phyloP scores from a whole-genome alignment of 2,888 invertebrate genomes.

The Nasonovia ribisnigri region DNA sequence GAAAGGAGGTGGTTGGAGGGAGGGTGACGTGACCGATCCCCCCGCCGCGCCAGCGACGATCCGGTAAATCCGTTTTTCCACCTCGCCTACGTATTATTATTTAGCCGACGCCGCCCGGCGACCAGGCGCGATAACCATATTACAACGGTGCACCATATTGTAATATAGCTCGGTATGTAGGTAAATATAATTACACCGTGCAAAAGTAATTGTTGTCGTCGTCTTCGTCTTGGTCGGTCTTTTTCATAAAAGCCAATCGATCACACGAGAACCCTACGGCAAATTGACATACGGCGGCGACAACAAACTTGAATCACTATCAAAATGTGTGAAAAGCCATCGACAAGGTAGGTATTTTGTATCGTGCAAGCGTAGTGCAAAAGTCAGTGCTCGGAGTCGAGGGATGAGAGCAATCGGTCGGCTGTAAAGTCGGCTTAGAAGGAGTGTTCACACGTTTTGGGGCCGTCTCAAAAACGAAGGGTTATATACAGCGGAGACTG shows the following conservation, averaged over 20 bases:
- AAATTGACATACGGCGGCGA: not conserved
- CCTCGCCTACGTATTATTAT: conserved; percentile 45
- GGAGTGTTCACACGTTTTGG: not conserved
- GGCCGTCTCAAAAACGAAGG: conserved; percentile 15
- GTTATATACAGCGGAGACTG: not conserved
- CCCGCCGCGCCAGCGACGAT: conserved; percentile 1
- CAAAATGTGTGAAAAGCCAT: not conserved
- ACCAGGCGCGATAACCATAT: conserved; percentile 17
- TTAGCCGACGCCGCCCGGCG: not conserved
- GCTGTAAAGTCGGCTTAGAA: not conserved
- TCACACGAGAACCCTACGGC: not conserved
- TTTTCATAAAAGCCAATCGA: conserved; percentile 49
- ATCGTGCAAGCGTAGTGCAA: not conserved
- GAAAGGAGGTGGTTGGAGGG: not conserved
- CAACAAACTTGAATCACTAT: not conserved
- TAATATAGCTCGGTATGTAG: not conserved
- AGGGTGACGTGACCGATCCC: conserved; percentile 64
- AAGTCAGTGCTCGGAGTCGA: not conserved
- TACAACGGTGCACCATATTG: not conserved
- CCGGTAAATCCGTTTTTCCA: conserved; percentile 61
- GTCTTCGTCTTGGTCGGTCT: conserved; percentile 6
- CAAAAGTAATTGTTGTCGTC: conserved; percentile 37
- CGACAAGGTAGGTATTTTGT: not conserved
- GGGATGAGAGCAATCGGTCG: not conserved
- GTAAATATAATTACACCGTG: not conserved